Base-by-base conservation (phyloP, 2,888 invertebrate species). In the Spodoptera littoralis region DNA sequence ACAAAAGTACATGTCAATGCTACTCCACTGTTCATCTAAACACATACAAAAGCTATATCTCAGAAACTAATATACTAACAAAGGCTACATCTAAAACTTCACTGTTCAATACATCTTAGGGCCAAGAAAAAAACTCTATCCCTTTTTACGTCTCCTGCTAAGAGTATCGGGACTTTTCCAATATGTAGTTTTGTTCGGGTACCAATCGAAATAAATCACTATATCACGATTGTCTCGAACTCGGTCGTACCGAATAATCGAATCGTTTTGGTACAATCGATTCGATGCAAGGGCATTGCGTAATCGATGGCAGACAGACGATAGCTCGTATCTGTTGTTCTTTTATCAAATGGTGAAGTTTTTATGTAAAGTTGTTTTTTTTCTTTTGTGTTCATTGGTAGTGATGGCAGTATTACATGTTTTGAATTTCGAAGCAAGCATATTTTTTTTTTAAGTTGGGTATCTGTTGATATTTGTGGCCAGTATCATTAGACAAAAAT, bases 141-240 rank as follows among this genome's bases (percentile, higher is more conserved):
- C 66, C 52, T 60, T 73, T 67, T 73, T 73, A 73, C 63, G 72
- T 71, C 57, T 54, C 47, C 59, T 59, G 55, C 61, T 76, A 74
- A 74, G 61, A 68, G 67, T 69, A 70, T 64, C 44, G 60, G 64
- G 69, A 68, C 56, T 73, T 77, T 80, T 79, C 81, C 79, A 79
- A 79, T 81, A 81, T 81, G 79, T 81, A 79, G 79, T 81, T 79
- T 73, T 70, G 73, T 67, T 53, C 50, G 55, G 47, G 76, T 76
- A 65, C 73, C 77, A 81, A 81, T 79, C 79, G 69, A 79, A 81
- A 79, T 81, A 79, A 79, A 79, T 79, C 81, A 81, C 70, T 81
- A 53, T 76, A 76, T 79, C 79, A 65, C 64, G 65, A 75, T 75
- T 78, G 78, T 78, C 77, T 78, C 55, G 64, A 42, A 63, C 65